These are phyloP conservation scores for Spermophilus dauricus DNA, from an alignment of 2,113 vertebrate genomes.

Conservation along the genomic window DNA sequence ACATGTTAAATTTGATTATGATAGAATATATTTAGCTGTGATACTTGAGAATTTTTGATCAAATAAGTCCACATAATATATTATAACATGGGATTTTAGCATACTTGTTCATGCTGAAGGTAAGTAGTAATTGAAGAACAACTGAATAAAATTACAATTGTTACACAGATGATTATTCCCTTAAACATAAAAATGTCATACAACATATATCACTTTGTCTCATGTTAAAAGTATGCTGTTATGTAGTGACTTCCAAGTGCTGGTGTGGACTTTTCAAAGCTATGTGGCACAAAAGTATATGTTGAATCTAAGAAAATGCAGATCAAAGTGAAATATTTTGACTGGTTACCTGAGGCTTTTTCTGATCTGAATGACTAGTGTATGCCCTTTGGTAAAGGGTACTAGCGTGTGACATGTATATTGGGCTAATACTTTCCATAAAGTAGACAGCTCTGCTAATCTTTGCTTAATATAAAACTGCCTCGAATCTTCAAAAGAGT, in stretches of 20 bases:
- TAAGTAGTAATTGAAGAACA: not conserved
- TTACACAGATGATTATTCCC: not conserved
- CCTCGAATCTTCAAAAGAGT: conserved; percentile 50
- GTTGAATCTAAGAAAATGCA: not conserved
- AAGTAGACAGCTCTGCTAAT: not conserved
- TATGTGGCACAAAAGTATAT: not conserved
- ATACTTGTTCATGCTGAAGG: not conserved
- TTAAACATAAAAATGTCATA: not conserved
- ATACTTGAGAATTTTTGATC: not conserved
- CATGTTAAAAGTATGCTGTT: not conserved
- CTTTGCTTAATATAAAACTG: conserved; percentile 14
- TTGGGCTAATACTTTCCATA: not conserved
- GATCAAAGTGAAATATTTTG: not conserved
- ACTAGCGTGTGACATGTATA: not conserved
- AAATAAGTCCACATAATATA: not conserved
- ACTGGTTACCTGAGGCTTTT: not conserved
- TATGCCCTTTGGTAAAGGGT: not conserved
- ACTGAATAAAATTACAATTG: not conserved
- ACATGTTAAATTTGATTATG: not conserved
- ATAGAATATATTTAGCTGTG: not conserved
- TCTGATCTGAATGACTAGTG: conserved; percentile 1
- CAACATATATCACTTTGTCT: not conserved
- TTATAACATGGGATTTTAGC: not conserved
- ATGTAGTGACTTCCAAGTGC: not conserved
- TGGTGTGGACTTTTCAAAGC: not conserved